Evolutionary conservation across 2,888 invertebrate genomes (phyloP), one percentile per base, ranked within the genome.

Genomic region (Oasisia sp.): DNA sequence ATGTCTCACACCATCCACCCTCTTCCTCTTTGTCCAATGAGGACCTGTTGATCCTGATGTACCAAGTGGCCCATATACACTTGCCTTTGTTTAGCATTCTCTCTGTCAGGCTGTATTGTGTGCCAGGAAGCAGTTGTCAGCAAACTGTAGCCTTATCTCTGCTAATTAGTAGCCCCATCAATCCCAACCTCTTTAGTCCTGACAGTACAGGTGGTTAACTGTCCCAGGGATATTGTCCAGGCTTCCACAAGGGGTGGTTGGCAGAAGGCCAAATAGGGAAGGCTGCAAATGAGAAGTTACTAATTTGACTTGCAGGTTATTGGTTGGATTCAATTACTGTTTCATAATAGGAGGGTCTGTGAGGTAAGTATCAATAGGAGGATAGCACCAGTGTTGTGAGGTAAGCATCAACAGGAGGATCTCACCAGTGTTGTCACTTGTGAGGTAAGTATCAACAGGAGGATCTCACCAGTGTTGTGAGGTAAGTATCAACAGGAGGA

Each of bases 101-200:
- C 74, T 74, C 74, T 74, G 74, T 74, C 74, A 74, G 19, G 5
- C 19, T 74, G 74, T n/a, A 19, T 74, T 74, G 74, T 74, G 27
- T 27, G 27, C n/a, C 74, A 74, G 74, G 74, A 74, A 74, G n/a
- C 74, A 74, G 74, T 27, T 74, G 74, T 74, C 74, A 7, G 19
- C 27, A 74, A 19, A 74, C 19, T 5, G 19, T 19, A 27, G 74
- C 74, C 56, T 74, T 74, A 74, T 74, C 74, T 14, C 74, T n/a
- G 50, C 9, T 50, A 50, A 50, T 50, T 50, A 50, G 50, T 14
- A 50, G 19, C n/a, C n/a, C 74, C 27, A 74, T 74, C 74, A 74
- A 74, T 74, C 74, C 74, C 74, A 74, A 74, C 74, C 74, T 74
- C n/a, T 74, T 74, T 74, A 74, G 74, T 27, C 27, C 74, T 74